These are phyloP conservation scores for Vandiemenella viatica DNA, from an alignment of 2,888 invertebrate species.

Conservation along the genomic window DNA sequence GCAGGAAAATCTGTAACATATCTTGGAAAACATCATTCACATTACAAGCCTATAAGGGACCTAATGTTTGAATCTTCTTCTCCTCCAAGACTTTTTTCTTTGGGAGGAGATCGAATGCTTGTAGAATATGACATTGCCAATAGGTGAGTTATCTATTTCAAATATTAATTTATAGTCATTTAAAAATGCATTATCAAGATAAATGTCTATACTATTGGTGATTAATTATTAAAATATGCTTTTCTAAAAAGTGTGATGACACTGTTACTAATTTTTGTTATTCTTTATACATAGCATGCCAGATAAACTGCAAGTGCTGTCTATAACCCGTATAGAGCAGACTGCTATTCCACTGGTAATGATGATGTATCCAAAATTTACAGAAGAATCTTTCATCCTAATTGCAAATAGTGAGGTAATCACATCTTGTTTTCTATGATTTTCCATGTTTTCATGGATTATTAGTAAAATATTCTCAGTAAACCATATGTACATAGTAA, in stretches of 20 bases:
- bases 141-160: slow-evolving; percentile 12
- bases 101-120: slow-evolving; percentile 42
- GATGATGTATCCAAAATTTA: slow-evolving; percentile 31
- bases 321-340: slow-evolving; percentile 45
- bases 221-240: too few species aligned
- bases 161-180: too few species aligned
- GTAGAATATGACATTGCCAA: slow-evolving; percentile 39
- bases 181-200: too few species aligned
- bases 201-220: too few species aligned
- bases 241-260: not conserved
- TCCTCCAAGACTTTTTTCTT: slow-evolving; percentile 36
- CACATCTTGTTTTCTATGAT: not conserved
- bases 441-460: too few species aligned
- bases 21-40: slow-evolving; percentile 44
- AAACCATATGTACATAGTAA: too few species aligned
- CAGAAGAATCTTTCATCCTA: slow-evolving; percentile 35
- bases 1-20: slow-evolving; percentile 32
- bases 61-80: slow-evolving; percentile 35
- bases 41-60: slow-evolving; percentile 39
- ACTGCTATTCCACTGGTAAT: slow-evolving; percentile 41
- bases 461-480: too few species aligned
- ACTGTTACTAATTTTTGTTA: not conserved
- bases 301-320: slow-evolving; percentile 20
- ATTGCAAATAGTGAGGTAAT: slow-evolving; percentile 45
- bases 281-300: not conserved